Conservation (phyloP, 1,140 invertebrate genomes). For the Frieseomelitta varia region DNA sequence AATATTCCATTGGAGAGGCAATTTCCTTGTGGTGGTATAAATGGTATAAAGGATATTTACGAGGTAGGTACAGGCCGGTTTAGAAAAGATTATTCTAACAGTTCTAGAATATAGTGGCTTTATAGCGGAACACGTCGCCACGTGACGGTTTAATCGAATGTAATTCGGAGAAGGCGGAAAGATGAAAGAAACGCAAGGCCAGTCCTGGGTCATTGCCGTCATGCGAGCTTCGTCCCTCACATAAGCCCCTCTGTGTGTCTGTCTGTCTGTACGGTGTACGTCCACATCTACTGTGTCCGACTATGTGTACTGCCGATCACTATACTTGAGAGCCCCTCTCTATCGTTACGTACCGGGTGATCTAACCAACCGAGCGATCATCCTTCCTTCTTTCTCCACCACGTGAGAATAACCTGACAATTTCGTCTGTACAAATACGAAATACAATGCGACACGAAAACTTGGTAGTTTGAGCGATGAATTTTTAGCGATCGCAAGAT, state of each 20-base stretch:
- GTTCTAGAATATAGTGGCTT: constrained; percentile 23
- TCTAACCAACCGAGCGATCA: constrained; percentile 3
- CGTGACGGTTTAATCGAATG: constrained; percentile 60
- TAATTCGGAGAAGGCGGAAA: constrained; percentile 66
- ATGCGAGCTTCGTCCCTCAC: constrained; percentile 71
- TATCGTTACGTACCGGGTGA: constrained; percentile 70
- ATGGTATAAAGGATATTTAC: constrained; percentile 16
- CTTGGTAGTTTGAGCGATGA: too few relatives aligned
- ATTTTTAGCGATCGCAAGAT: background rate
- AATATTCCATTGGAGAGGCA: background rate
- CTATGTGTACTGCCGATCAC: constrained; percentile 61
- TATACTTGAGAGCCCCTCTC: constrained; percentile 67
- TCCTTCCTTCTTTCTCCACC: background rate
- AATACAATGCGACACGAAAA: too few relatives aligned
- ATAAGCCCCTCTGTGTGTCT: constrained; percentile 51
- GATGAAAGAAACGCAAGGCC: constrained; percentile 79
- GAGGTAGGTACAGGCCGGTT: background rate
- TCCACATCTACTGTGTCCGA: constrained; percentile 21
- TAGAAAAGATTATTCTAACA: constrained; percentile 22
- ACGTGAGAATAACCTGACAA: background rate
- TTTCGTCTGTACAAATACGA: background rate
- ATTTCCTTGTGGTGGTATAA: constrained; percentile 2
- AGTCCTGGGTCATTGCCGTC: constrained; percentile 78
- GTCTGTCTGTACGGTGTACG: constrained; percentile 33
- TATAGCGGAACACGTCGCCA: constrained; percentile 36